These are phyloP conservation scores for Tetranychus piercei DNA, from an alignment of 2,888 invertebrate genomes.

Conservation along the genomic window DNA sequence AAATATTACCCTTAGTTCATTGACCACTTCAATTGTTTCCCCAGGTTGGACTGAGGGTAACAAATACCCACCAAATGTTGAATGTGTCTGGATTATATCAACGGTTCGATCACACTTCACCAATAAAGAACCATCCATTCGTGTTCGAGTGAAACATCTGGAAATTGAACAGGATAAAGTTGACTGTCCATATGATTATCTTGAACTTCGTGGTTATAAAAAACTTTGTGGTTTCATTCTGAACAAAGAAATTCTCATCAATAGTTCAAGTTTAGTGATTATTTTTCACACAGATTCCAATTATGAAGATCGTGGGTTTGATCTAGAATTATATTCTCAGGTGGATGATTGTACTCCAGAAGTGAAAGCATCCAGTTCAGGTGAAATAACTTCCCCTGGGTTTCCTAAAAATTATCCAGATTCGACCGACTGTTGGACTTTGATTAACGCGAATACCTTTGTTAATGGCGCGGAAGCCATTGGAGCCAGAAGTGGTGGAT, in stretches of 20 bases:
- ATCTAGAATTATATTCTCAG: constrained; percentile 17
- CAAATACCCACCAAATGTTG: constrained; percentile 20
- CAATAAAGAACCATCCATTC: constrained; percentile 12
- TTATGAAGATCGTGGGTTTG: constrained; percentile 26
- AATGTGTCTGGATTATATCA: constrained; percentile 19
- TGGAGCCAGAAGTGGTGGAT: neutral
- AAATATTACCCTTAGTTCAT: constrained; percentile 3
- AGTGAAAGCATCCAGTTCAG: constrained; percentile 9
- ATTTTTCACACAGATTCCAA: constrained; percentile 26
- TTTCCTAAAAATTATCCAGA: constrained; percentile 28
- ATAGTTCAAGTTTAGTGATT: constrained; percentile 22
- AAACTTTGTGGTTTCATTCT: constrained; percentile 23
- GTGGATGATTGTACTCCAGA: constrained; percentile 14
- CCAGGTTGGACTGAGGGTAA: constrained; percentile 8
- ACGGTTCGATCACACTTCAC: constrained; percentile 11
- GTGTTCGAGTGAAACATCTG: constrained; percentile 15
- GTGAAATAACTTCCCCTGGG: constrained; percentile 23
- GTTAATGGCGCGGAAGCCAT: neutral
- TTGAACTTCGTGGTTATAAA: constrained; percentile 18
- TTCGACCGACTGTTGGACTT: constrained; percentile 27
- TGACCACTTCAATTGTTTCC: neutral
- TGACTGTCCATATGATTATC: constrained; percentile 20
- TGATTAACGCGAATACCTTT: constrained; percentile 20
- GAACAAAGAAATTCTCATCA: constrained; percentile 23
- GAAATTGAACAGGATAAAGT: constrained; percentile 15